These are phyloP conservation scores for Cettia cetti DNA, from an alignment of 2,113 vertebrate genomes.

Conservation along the genomic window DNA sequence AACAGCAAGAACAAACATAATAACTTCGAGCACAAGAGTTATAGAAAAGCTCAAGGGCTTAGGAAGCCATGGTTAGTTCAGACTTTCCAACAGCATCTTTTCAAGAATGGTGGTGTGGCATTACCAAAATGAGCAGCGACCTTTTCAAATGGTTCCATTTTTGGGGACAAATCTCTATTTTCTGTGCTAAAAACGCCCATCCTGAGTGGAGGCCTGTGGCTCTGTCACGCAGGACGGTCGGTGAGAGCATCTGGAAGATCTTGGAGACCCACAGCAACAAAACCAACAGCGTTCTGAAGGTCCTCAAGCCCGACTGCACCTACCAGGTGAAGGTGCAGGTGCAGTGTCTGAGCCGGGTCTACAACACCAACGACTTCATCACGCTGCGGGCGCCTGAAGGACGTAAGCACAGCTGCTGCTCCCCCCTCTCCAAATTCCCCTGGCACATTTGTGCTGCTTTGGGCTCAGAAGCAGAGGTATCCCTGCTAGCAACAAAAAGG, in stretches of 20 bases:
- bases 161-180: not conserved
- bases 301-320: slow-evolving; percentile 89
- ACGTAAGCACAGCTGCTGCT: slow-evolving; percentile 76
- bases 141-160: not conserved
- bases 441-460: fast-evolving
- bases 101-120: not conserved
- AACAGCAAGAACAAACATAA: not conserved
- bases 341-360: slow-evolving; percentile 86
- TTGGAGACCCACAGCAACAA: slow-evolving; percentile 96
- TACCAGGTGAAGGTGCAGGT: slow-evolving; percentile 95
- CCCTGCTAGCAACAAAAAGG: fast-evolving
- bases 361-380: slow-evolving; percentile 90
- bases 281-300: slow-evolving; percentile 80
- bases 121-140: not conserved
- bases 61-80: not conserved
- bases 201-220: not conserved
- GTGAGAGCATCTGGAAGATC: slow-evolving; percentile 84
- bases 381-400: slow-evolving; percentile 89
- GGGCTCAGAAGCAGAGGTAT: fast-evolving
- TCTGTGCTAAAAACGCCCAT: not conserved
- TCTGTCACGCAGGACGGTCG: slow-evolving; percentile 76
- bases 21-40: not conserved
- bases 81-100: not conserved
- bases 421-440: fast-evolving
- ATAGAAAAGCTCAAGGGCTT: not conserved